Percentiles rank a stretch among this genome's conserved stretches.
These are phyloP conservation scores for Planiliza haematocheilus DNA, from an alignment of 2,113 vertebrate species.

Conservation along the genomic window DNA sequence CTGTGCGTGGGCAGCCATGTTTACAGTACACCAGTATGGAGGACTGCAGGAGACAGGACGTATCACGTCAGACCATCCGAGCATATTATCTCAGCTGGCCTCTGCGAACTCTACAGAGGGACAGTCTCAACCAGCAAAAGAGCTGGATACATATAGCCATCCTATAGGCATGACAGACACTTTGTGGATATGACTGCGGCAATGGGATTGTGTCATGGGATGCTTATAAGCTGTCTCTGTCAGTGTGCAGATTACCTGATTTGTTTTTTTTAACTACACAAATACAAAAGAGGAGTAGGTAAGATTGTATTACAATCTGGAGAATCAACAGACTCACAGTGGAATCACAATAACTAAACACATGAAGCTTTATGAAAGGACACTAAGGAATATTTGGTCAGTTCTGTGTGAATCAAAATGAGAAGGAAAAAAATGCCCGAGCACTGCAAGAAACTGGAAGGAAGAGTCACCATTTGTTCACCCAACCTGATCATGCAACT, in stretches of 20 bases:
- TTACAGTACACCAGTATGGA: conserved; percentile 82
- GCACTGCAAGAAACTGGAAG: conserved; percentile 65
- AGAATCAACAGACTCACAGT: conserved; percentile 22
- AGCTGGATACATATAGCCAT: conserved; percentile 41
- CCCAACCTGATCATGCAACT: conserved; percentile 57
- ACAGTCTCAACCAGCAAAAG: conserved; percentile 44
- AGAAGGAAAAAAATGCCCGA: conserved; percentile 37
- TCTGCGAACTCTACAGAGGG: conserved; percentile 53
- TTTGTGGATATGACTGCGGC: conserved; percentile 35
- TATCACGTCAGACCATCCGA: conserved; percentile 39
- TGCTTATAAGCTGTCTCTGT: conserved; percentile 53
- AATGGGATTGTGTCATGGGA: conserved; percentile 49
- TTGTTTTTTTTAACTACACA: conserved; percentile 46
- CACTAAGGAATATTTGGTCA: conserved; percentile 21
- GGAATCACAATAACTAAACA: conserved; percentile 52
- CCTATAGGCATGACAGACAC: conserved; percentile 40
- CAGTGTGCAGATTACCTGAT: conserved; percentile 52
- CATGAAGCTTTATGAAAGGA: conserved; percentile 43
- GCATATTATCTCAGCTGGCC: conserved; percentile 72
- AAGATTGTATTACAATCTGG: conserved; percentile 19
- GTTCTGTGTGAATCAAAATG: conserved; percentile 8
- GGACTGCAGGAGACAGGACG: conserved; percentile 61
- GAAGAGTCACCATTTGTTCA: conserved; percentile 31
- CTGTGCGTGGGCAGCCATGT: conserved; percentile 89
- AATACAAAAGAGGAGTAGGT: conserved; percentile 17